Evolutionary conservation across 2,797 vertebrate genomes (phyloP).

Genomic region (Manis crassicaudata): DNA sequence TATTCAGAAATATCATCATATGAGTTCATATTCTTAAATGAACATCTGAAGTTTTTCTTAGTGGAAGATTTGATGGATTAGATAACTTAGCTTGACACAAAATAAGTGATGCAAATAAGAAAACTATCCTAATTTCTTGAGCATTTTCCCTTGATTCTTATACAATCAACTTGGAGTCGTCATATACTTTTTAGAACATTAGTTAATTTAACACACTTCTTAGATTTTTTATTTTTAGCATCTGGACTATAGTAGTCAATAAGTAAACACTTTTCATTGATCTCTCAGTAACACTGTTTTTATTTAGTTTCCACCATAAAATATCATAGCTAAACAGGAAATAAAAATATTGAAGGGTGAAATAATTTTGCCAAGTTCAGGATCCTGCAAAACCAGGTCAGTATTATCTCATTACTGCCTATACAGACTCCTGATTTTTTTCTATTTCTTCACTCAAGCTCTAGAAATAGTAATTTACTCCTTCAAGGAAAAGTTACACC

Average conservation of each 20-base stretch:
- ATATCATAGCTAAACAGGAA: background rate
- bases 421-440: background rate
- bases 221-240: constrained; percentile 21
- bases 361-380: background rate
- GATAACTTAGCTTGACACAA: background rate
- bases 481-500: background rate
- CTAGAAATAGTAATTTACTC: constrained; percentile 6
- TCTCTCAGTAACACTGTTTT: background rate
- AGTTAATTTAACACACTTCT: background rate
- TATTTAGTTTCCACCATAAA: background rate
- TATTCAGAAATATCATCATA: constrained; percentile 26
- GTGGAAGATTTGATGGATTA: background rate
- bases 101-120: constrained; percentile 35
- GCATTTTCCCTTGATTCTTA: background rate
- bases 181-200: background rate
- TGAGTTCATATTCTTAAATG: background rate
- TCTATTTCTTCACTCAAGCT: background rate
- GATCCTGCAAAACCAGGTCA: background rate
- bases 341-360: background rate
- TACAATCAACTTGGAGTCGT: background rate
- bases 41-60: background rate
- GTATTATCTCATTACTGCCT: background rate
- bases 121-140: background rate
- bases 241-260: background rate
- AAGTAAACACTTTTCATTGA: background rate